Conservation (phyloP, 2,888 invertebrate species). For the Dione juno region DNA sequence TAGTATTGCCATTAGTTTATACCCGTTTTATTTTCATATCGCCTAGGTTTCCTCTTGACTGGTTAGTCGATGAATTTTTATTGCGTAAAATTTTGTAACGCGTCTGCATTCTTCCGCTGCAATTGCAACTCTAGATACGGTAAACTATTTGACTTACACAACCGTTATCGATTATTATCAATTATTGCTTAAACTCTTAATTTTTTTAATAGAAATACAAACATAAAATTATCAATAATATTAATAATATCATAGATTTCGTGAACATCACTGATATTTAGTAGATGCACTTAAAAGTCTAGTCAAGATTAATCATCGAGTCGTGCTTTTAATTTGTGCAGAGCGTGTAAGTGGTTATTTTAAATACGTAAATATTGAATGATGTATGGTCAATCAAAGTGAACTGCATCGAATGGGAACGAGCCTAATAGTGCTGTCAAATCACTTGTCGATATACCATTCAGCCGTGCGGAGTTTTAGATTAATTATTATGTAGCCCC, state of each 20-base stretch:
- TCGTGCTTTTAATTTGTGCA: slow-evolving; percentile 71
- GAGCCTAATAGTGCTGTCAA: slow-evolving; percentile 56
- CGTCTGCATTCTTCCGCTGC: slow-evolving; percentile 56
- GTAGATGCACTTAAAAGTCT: slow-evolving; percentile 64
- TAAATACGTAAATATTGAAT: slow-evolving; percentile 54
- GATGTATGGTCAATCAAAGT: slow-evolving; percentile 55
- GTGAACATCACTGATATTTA: slow-evolving; percentile 48
- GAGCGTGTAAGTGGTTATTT: slow-evolving; percentile 58
- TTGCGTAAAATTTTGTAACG: slow-evolving; percentile 56
- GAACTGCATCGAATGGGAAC: slow-evolving; percentile 48
- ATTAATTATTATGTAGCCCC: slow-evolving; percentile 45
- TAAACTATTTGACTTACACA: slow-evolving; percentile 25
- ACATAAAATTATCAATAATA: background rate
- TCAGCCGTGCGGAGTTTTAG: slow-evolving; percentile 31
- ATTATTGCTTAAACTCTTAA: slow-evolving; percentile 3
- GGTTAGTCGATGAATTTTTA: slow-evolving; percentile 49
- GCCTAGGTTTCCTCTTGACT: slow-evolving; percentile 55
- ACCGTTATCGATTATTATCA: background rate
- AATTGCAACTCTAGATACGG: slow-evolving; percentile 48
- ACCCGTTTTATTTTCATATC: slow-evolving; percentile 51
- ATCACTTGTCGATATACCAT: slow-evolving; percentile 47
- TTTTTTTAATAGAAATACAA: background rate
- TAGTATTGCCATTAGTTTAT: slow-evolving; percentile 41
- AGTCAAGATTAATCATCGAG: slow-evolving; percentile 64
- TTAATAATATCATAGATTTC: slow-evolving; percentile 12